A percentile compares a stretch with the other conserved stretches of the same genome.
These are phyloP conservation scores for Antedon mediterranea DNA, from an alignment of 53 echinoderm and acorn worm genomes.

Conservation along the genomic window DNA sequence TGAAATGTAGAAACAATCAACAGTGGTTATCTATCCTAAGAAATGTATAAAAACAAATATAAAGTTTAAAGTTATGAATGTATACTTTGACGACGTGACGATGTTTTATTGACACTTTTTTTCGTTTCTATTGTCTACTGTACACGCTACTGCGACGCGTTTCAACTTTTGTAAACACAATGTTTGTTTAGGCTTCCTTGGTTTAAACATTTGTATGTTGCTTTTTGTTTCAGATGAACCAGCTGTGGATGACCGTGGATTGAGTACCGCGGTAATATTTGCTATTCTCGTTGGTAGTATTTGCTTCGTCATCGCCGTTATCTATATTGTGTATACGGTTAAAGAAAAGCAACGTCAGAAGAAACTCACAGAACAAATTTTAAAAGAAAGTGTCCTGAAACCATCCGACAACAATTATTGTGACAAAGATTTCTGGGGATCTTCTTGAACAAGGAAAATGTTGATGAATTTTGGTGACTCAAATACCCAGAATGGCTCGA, in stretches of 20 bases:
- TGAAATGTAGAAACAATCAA: too few relatives aligned
- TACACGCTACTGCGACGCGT: neutral
- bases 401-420: slow-evolving; percentile 44
- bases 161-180: neutral
- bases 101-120: too few relatives aligned
- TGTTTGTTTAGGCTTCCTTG: neutral
- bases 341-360: neutral
- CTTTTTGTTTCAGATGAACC: neutral
- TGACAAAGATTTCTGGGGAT: slow-evolving; percentile 84
- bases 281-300: neutral
- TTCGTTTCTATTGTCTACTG: neutral
- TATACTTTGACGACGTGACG: too few relatives aligned
- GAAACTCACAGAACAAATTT: neutral
- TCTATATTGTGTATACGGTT: neutral
- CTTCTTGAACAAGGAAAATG: too few relatives aligned
- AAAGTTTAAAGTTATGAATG: too few relatives aligned
- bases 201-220: too few relatives aligned
- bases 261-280: neutral
- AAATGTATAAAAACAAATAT: too few relatives aligned
- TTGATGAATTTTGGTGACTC: too few relatives aligned
- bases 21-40: too few relatives aligned
- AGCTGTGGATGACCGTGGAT: neutral
- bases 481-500: too few relatives aligned
- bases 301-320: neutral
- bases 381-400: neutral